A percentile compares a stretch with the other conserved stretches of the same genome.
Conservation (phyloP, 2,113 vertebrate genomes). For the Ochotona princeps region DNA sequence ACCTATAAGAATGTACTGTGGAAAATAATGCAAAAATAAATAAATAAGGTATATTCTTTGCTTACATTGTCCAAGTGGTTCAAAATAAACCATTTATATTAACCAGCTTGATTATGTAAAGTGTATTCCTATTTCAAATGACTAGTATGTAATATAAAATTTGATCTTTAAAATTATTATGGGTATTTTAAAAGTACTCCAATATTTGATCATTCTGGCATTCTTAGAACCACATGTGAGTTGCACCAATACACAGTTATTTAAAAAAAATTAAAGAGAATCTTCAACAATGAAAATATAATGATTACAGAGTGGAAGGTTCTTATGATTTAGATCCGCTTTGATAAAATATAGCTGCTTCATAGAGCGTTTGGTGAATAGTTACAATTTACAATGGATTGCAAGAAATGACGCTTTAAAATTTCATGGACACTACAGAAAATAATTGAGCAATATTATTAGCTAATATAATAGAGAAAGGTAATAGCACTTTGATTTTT, state of each 20-base stretch:
- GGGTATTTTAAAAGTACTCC: background rate
- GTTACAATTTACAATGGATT: background rate
- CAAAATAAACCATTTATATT: background rate
- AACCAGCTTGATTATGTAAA: background rate
- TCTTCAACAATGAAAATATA: background rate
- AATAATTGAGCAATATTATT: background rate
- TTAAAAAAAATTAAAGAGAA: background rate
- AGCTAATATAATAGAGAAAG: background rate
- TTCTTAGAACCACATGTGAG: background rate
- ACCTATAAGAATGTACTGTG: too few relatives aligned
- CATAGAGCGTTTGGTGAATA: background rate
- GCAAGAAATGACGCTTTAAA: background rate
- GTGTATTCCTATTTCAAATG: background rate
- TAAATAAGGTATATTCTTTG: too few relatives aligned
- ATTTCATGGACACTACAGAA: background rate
- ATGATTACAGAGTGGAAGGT: background rate
- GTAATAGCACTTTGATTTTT: background rate
- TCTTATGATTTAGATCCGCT: conserved; percentile 16
- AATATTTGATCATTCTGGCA: background rate
- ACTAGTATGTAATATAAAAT: background rate
- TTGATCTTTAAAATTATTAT: background rate
- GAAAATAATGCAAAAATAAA: too few relatives aligned
- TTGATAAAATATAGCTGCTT: background rate
- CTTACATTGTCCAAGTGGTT: too few relatives aligned
- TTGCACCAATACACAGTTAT: background rate